Base-by-base conservation (phyloP, 2,888 invertebrate species). In the Timema podura region DNA sequence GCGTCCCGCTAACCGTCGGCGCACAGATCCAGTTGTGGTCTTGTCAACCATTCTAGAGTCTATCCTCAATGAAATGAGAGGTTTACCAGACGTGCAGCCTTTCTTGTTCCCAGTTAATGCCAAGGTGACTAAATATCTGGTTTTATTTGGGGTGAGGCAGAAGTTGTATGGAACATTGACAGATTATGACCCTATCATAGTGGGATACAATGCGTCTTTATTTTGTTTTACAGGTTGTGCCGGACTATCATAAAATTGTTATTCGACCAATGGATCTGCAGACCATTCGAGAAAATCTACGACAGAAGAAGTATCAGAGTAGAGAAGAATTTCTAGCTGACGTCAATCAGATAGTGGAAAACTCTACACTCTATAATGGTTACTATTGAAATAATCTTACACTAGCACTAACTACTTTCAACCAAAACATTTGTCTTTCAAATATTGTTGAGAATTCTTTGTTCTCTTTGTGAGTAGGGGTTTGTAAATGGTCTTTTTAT, bases 1-100 rank as follows among this genome's bases (percentile, higher is more conserved):
- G 73, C 86, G 91, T 75, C 92, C 94, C 0, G 93, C 95, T 0
- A 96, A 98, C 79, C 83, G 99, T 8, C 85, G 96, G 0, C 86
- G 98, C 59, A 96, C 97, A 0, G 99, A 99, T 83, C 99, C 99
- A 0, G 89, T 97, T 0, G 97, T 99, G 13, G 96, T 98, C 0
- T 82, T 98, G 69, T 94, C 96, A 0, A 93, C 95, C 0, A 89
- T 97, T 74, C 83, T 98, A 61, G 98, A 98, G 79, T 89, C 89
- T 69, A 95, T 98, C 70, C 83, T 97, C 10, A 96, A 95, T 78
- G 95, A 98, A 79, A 90, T 99, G 87, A 85, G 97, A 64, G 92
- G 92, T 77, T 81, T 98, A 80, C 94, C 95, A 0, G 96, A 97
- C 79, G 95, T 95, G 11, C 92, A 93, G 76, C 94, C 94, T 0